phyloP scores from a whole-genome alignment of 2,888 invertebrate genomes.

The Carpatolechia fugitivella region DNA sequence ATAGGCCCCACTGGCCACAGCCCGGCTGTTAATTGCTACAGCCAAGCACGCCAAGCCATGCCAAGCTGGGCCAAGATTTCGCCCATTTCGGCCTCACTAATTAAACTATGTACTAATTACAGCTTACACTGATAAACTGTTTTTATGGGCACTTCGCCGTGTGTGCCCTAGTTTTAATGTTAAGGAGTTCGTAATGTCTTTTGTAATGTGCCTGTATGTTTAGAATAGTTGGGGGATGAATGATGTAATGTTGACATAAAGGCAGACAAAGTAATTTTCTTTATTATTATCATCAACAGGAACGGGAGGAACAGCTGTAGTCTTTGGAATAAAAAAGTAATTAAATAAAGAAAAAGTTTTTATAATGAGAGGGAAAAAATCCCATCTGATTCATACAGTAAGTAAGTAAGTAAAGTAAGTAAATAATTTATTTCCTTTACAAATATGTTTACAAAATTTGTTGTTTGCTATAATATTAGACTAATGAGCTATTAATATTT shows the following conservation, averaged over 20 bases:
- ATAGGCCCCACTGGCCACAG: slow-evolving; percentile 52
- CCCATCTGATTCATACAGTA: too few relatives aligned
- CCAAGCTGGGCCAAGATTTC: slow-evolving; percentile 58
- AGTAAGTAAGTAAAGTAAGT: too few relatives aligned
- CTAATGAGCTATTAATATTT: too few relatives aligned
- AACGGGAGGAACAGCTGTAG: too few relatives aligned
- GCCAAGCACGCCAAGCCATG: slow-evolving; percentile 24
- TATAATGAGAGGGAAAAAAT: too few relatives aligned
- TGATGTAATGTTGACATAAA: neutral
- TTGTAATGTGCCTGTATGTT: neutral
- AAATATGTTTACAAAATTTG: too few relatives aligned
- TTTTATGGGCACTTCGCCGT: slow-evolving; percentile 42
- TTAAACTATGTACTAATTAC: slow-evolving; percentile 74
- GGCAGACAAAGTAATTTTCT: neutral
- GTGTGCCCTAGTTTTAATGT: slow-evolving; percentile 7
- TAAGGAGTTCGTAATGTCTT: slow-evolving; percentile 2
- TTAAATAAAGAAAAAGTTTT: too few relatives aligned
- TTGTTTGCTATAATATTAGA: too few relatives aligned
- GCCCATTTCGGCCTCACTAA: slow-evolving; percentile 27
- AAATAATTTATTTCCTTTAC: too few relatives aligned
- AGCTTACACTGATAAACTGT: slow-evolving; percentile 56
- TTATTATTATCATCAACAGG: too few relatives aligned
- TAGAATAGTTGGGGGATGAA: neutral
- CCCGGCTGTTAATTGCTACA: slow-evolving; percentile 61
- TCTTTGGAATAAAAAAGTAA: too few relatives aligned